Conservation (phyloP, 2,113 vertebrate species). For the Uria aalge region DNA sequence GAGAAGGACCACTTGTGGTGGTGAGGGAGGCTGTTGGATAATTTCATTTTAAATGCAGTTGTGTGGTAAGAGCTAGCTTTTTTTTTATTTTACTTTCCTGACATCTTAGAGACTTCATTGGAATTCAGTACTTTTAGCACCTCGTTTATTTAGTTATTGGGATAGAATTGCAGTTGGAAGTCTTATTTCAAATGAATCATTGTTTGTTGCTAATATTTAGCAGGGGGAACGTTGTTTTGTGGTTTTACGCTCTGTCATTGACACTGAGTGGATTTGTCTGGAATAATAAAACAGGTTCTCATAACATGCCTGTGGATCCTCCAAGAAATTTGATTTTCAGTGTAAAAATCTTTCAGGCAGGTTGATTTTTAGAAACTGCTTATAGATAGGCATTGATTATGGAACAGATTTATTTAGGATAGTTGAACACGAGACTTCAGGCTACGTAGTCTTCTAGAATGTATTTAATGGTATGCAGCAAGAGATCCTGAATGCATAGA, state of each 20-base stretch:
- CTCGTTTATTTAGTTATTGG: background rate
- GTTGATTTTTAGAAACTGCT: background rate
- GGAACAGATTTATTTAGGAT: background rate
- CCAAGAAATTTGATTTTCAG: background rate
- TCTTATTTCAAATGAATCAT: background rate
- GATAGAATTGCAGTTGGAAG: background rate
- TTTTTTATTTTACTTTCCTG: background rate
- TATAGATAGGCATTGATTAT: background rate
- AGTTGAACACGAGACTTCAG: background rate
- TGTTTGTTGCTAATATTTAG: background rate
- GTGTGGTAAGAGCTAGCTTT: background rate
- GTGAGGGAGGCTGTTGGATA: background rate
- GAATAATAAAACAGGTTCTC: background rate
- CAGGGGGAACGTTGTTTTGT: background rate
- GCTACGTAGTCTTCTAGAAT: background rate
- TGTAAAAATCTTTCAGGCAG: background rate
- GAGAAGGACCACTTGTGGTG: background rate
- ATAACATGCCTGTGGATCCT: background rate
- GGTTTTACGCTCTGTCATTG: background rate
- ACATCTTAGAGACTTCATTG: background rate
- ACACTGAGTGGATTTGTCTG: background rate
- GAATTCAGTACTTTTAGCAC: background rate
- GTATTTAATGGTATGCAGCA: background rate
- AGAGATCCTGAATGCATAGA: background rate
- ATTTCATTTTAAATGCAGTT: background rate